Conservation (phyloP, 2,888 invertebrate genomes). For the Griposia aprilina region DNA sequence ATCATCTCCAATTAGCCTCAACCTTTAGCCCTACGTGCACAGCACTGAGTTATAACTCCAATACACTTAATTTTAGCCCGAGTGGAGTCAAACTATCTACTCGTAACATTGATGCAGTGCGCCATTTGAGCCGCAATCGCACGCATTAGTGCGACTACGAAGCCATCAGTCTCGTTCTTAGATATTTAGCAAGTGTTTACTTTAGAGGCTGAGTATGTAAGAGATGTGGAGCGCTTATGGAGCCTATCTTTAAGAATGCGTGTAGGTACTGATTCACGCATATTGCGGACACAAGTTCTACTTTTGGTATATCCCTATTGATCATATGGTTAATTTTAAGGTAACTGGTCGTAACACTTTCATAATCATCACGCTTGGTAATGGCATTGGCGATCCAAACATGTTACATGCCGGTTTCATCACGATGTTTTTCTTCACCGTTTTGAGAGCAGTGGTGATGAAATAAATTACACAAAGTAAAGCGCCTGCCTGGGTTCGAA, state of each 20-base stretch:
- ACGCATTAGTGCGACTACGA: conserved; percentile 57
- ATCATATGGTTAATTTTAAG: neutral
- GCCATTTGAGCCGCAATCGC: conserved; percentile 64
- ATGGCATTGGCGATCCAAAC: neutral
- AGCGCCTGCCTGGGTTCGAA: no score
- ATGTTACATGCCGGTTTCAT: no score
- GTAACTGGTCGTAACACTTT: neutral
- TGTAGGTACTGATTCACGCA: neutral
- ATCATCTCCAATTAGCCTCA: conserved; percentile 17
- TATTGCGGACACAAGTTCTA: neutral
- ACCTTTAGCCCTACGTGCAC: conserved; percentile 34
- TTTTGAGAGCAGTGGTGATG: no score
- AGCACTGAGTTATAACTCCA: conserved; percentile 45
- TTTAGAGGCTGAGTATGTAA: conserved; percentile 18
- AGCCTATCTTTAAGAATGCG: neutral
- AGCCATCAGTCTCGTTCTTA: conserved; percentile 56
- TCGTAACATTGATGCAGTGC: conserved; percentile 63
- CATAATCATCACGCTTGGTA: neutral
- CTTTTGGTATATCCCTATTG: neutral
- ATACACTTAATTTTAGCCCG: conserved; percentile 61
- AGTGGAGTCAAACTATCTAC: conserved; percentile 61
- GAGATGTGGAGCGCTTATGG: conserved; percentile 40
- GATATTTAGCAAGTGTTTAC: conserved; percentile 57
- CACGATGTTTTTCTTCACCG: no score
- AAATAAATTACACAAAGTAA: no score